phyloP scores from a whole-genome alignment of 2,797 vertebrate species.

The Pangasius krempfi region DNA sequence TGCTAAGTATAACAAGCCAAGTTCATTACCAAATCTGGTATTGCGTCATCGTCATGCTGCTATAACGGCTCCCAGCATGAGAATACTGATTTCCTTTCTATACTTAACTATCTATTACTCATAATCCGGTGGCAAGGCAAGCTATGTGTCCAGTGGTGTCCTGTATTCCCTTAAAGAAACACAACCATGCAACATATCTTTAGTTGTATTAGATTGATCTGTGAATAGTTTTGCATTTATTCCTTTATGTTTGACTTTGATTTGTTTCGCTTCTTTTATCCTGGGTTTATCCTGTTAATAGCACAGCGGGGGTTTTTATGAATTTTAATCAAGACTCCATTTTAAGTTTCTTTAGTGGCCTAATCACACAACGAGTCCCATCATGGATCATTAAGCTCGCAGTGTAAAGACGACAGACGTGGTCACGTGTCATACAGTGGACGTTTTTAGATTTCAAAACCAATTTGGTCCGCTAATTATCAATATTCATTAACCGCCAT shows the following conservation, averaged over 20 bases:
- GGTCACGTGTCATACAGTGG: neutral
- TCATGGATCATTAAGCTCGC: constrained; percentile 2
- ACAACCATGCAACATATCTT: neutral
- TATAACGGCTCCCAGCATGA: neutral
- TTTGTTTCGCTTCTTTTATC: neutral
- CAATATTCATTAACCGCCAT: constrained; percentile 39
- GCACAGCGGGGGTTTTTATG: neutral
- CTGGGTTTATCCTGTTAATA: neutral
- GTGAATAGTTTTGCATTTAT: constrained; percentile 37
- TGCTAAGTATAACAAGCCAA: neutral
- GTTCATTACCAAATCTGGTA: neutral
- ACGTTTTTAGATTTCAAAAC: constrained; percentile 23
- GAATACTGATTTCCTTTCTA: neutral
- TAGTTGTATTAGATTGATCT: constrained; percentile 14
- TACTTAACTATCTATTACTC: neutral
- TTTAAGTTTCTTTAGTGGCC: neutral
- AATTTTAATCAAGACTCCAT: constrained; percentile 1
- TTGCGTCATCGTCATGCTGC: neutral
- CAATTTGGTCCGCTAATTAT: constrained; percentile 33
- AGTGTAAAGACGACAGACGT: neutral
- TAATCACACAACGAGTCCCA: neutral
- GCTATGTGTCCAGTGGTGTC: neutral
- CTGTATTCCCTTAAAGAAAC: neutral
- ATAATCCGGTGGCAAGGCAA: neutral
- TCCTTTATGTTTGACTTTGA: neutral